phyloP scores from a whole-genome alignment of 2,888 invertebrate genomes.

The Drosophila paramelanica region DNA sequence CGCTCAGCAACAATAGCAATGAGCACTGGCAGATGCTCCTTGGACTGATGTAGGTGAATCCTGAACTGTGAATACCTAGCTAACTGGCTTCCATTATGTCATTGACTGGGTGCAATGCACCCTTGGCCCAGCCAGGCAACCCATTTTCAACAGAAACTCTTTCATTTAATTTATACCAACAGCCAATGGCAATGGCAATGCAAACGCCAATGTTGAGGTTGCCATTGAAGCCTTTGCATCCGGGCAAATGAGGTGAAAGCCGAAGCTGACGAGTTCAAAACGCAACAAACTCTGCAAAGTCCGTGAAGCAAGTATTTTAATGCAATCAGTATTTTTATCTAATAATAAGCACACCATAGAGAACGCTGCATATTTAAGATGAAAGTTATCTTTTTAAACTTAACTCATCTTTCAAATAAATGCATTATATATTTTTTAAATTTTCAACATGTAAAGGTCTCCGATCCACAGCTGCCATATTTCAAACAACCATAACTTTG shows the following conservation, averaged over 20 bases:
- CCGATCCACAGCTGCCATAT: no score
- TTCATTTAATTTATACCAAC: constrained; percentile 76
- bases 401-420: no score
- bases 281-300: constrained; percentile 63
- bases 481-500: no score
- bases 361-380: no score
- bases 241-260: constrained; percentile 34
- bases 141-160: constrained; percentile 49
- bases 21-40: constrained; percentile 19
- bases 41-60: constrained; percentile 51
- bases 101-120: constrained; percentile 44
- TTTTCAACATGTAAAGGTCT: no score
- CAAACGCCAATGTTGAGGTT: constrained; percentile 42
- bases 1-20: constrained; percentile 31
- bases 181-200: constrained; percentile 72
- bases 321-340: no score
- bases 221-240: constrained; percentile 23
- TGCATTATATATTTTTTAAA: no score
- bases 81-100: constrained; percentile 34
- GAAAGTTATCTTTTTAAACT: no score
- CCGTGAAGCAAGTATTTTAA: background rate
- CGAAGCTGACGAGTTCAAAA: constrained; percentile 63
- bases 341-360: no score
- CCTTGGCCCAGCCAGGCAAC: constrained; percentile 42
- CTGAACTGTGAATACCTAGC: constrained; percentile 18